Evolutionary conservation across 2,113 vertebrate genomes (phyloP), one percentile per base, ranked within the genome.

Genomic region (Pelvicachromis taeniatus): DNA sequence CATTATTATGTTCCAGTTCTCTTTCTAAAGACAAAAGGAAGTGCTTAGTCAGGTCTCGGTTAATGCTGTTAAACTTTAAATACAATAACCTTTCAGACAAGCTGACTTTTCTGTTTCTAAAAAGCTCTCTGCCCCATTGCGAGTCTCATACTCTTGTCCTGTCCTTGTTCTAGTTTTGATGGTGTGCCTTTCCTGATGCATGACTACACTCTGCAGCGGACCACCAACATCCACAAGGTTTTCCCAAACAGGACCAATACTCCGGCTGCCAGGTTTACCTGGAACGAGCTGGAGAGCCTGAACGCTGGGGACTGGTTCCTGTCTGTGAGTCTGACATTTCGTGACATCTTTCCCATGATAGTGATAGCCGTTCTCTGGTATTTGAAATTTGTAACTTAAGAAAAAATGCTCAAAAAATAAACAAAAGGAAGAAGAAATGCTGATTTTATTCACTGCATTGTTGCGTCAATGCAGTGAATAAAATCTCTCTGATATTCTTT

Each of bases 111-210:
- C 40, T 12, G 23, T 48, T 73, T 48, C 23, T 29, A 16, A 0
- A 10, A 29, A 0, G 40, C 40, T 19, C 65, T 0, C 16, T 17
- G 6, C 16, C 68, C 9, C 42, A 29, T 73, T 73, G 3, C 0
- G 40, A 38, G 29, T 10, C 14, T 52, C 9, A 13, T 23, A 5
- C 55, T 29, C 17, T 59, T 87, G 21, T 59, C 12, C 10, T 86
- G 16, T 58, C 16, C 2, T 86, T 81, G 82, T 35, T 89, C 79
- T 79, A 99, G 98, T 88, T 94, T 89, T 1, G 98, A 99, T 21
- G 95, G 93, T 0, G 87, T 99, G 26, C 98, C 98, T 53, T 99
- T 98, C 92, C 97, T 99, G 73, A 98, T 99, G 98, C 98, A 99
- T 12, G 98, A 99, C 53, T 53, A 33, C 73, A 97, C 95, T 16